Percentiles rank a stretch among this genome's conserved stretches.
These are phyloP conservation scores for Drosophila cracens DNA, from an alignment of 2,888 invertebrate species.

Conservation along the genomic window DNA sequence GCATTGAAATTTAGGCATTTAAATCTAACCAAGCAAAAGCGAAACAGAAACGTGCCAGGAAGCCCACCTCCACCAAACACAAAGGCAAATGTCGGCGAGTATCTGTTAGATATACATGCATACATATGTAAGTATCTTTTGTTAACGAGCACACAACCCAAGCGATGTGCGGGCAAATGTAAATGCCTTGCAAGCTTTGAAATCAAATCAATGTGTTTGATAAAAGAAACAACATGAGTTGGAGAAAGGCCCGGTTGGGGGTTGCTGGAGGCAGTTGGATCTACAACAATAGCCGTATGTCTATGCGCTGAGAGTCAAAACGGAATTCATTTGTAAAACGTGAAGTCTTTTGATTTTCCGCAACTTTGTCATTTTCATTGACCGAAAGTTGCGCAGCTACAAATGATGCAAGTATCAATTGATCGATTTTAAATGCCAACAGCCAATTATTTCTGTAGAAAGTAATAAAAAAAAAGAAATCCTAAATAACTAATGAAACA, in stretches of 20 bases:
- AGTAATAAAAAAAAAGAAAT: not conserved
- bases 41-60: constrained; percentile 43
- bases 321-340: constrained; percentile 69
- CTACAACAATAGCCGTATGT: constrained; percentile 35
- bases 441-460: not conserved
- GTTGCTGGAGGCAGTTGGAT: constrained; percentile 10
- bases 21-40: constrained; percentile 72
- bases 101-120: constrained; percentile 49
- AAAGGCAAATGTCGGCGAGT: constrained; percentile 44
- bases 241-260: not conserved
- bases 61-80: constrained; percentile 16
- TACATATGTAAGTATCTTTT: constrained; percentile 75
- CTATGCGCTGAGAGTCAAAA: constrained; percentile 27
- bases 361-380: constrained; percentile 28
- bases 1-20: constrained; percentile 79
- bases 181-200: constrained; percentile 67
- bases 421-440: not conserved
- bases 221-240: constrained; percentile 46
- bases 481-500: no score
- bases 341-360: constrained; percentile 66
- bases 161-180: constrained; percentile 62
- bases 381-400: constrained; percentile 19
- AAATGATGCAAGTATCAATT: constrained; percentile 13
- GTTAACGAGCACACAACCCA: constrained; percentile 67
- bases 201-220: constrained; percentile 73